Evolutionary conservation across 1,140 invertebrate genomes (phyloP), one percentile per base, ranked within the genome.

Genomic region (Scaptomyza montana): DNA sequence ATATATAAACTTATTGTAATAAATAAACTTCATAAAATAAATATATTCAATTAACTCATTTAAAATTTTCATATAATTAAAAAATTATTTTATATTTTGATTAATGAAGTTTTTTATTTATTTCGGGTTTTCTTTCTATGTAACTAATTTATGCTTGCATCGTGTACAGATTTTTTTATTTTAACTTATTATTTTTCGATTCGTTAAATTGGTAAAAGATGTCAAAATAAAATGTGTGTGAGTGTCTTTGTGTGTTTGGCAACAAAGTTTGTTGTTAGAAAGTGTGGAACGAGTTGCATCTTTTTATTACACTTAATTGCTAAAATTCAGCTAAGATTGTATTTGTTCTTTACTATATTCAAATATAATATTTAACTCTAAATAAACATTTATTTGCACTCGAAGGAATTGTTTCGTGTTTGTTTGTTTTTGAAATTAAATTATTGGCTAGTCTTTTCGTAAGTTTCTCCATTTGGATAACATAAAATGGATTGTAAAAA

Each of bases 31-130:
- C 19, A 16, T 43, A 5, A 12, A 45, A 46, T 54, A 47, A 43
- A 21, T 1, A 33, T 25, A 25, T 25, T 30, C 13, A 61, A 21
- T 55, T 13, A 43, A 39, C 12, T 28, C 16, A 21, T 36, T 33
- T 33, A 21, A 12, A n/a, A 13, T 45, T 28, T 25, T 13, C 53
- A 33, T 19, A 2, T 1, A 1, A 36, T 5, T 10, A 5, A 81
- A 43, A 54, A 12, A 82, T 45, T 72, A 47, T 39, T 19, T 53
- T 5, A 19, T 9, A 9, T 43, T 68, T 87, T 82, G 84, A 87
- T 87, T 89, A 89, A 74, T 87, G 69, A 87, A 89, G 66, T 89
- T 87, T 87, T 89, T 59, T 59, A 89, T 89, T 87, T 87, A 78
- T 76, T 87, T 67, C 53, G 51, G 25, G 63, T 78, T 87, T 72